Conservation (phyloP, 1,140 invertebrate species). For the Musca domestica region DNA sequence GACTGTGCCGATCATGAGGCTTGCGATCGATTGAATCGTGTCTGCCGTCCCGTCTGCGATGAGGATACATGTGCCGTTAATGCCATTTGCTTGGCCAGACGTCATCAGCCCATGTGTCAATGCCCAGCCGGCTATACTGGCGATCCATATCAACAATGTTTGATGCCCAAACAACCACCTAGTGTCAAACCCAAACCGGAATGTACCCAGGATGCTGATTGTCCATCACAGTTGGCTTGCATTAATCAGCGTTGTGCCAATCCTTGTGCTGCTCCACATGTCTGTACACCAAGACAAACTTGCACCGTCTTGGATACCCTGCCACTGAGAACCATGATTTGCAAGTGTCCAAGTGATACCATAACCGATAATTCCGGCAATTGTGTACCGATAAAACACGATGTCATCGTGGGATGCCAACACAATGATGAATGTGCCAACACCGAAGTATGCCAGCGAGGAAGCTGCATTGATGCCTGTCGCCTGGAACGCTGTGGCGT, state of each 20-base stretch:
- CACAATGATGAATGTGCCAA: conserved; percentile 71
- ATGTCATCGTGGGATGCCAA: conserved; percentile 54
- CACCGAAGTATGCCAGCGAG: conserved; percentile 69
- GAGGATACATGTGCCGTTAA: conserved; percentile 72
- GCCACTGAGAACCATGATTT: conserved; percentile 77
- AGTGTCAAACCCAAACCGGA: conserved; percentile 57
- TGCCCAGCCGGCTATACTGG: conserved; percentile 74
- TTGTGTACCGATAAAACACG: conserved; percentile 60
- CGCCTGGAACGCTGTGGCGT: conserved; percentile 73
- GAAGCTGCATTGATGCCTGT: conserved; percentile 78
- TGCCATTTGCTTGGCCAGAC: conserved; percentile 69
- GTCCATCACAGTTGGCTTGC: conserved; percentile 70
- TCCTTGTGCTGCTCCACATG: conserved; percentile 67
- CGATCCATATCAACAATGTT: conserved; percentile 76
- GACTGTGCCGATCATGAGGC: conserved; percentile 84
- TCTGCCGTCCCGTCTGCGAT: conserved; percentile 80
- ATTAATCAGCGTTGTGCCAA: conserved; percentile 74
- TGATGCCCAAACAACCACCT: conserved; percentile 48
- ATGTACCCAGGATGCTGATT: conserved; percentile 74
- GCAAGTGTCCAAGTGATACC: conserved; percentile 74
- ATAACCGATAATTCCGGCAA: conserved; percentile 63
- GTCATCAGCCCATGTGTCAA: conserved; percentile 75
- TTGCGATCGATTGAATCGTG: conserved; percentile 79
- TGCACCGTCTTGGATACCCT: conserved; percentile 76
- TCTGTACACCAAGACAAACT: conserved; percentile 72